Conservation (phyloP, 2,113 vertebrate species). For the Psilopogon haemacephalus region DNA sequence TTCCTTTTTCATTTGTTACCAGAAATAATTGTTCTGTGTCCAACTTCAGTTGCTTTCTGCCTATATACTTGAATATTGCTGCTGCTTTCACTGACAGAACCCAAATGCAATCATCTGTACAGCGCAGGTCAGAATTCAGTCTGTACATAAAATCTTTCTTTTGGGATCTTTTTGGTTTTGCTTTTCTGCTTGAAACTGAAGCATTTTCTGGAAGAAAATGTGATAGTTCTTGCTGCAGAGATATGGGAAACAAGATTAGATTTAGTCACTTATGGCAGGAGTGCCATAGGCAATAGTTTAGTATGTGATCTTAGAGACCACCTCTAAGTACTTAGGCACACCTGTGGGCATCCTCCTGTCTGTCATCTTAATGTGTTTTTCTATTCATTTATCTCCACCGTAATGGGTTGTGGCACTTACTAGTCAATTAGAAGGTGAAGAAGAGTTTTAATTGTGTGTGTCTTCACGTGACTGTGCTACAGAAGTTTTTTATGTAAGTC, state of each 20-base stretch:
- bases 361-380: neutral
- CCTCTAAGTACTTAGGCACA: neutral
- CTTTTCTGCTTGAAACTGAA: neutral
- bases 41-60: neutral
- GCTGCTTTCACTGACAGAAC: neutral
- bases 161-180: neutral
- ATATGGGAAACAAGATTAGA: neutral
- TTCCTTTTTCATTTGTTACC: neutral
- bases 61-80: neutral
- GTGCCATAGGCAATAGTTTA: neutral
- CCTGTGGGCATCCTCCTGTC: neutral
- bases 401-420: neutral
- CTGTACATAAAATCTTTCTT: neutral
- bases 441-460: neutral
- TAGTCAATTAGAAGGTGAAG: neutral
- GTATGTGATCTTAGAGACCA: neutral
- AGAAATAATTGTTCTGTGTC: neutral
- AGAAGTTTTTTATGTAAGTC: rapidly evolving
- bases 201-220: neutral
- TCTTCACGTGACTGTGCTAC: neutral
- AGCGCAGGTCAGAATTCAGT: neutral
- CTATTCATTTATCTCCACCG: neutral
- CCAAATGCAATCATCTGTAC: neutral
- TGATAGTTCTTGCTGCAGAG: neutral
- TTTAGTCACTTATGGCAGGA: neutral